Conservation (phyloP, 2,113 vertebrate species). For the Amphiprion ocellaris region DNA sequence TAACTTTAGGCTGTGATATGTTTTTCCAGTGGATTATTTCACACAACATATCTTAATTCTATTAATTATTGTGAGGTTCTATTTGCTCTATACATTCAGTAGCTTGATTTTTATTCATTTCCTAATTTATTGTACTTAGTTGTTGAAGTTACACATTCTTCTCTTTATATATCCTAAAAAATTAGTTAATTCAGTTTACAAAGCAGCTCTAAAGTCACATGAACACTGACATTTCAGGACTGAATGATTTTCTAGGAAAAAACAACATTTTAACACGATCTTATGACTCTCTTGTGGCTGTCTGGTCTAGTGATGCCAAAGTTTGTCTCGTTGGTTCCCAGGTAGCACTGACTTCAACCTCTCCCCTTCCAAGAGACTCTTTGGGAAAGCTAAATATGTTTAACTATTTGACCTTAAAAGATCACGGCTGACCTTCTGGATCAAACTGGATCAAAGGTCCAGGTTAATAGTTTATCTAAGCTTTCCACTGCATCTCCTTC, state of each 20-base stretch:
- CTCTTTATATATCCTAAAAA: no score
- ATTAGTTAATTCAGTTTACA: neutral
- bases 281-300: slow-evolving; percentile 17
- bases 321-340: neutral
- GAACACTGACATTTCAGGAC: neutral
- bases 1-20: no score
- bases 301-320: neutral
- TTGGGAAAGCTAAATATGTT: neutral
- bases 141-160: no score
- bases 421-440: slow-evolving; percentile 4
- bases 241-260: neutral
- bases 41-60: no score
- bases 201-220: neutral
- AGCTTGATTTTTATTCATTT: no score
- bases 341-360: neutral
- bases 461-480: neutral
- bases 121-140: no score
- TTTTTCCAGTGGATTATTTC: no score
- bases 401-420: neutral
- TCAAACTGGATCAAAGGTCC: neutral
- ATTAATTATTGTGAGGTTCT: no score
- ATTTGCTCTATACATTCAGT: no score
- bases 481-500: neutral
- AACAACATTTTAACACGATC: slow-evolving; percentile 1
- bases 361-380: neutral